Evolutionary conservation across 1,140 invertebrate genomes (phyloP), one percentile per base, ranked within the genome.

Genomic region (Trinorchestia longiramus): DNA sequence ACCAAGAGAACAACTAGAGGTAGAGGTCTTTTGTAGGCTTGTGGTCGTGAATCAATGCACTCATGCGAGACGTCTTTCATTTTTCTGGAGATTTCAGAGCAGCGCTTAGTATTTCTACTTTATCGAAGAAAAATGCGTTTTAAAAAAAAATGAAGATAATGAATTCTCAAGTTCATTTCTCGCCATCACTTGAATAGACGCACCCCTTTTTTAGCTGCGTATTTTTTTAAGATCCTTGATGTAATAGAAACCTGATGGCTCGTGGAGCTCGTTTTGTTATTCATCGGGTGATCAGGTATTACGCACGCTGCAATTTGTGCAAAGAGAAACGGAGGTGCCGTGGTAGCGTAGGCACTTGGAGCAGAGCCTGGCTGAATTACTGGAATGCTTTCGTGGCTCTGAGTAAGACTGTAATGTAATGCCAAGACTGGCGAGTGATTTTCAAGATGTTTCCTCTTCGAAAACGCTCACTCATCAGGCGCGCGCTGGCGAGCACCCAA

Each of bases 211-310:
- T 77, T 19, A 11, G 28, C 6, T 28, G 62, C 15, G 28, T 36
- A 77, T 77, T 77, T 77, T n/a, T 36, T 77, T 77, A 77, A 3
- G 28, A 28, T 36, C 1, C 62, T 77, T 77, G 62, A 77, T 91
- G 43, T 42, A 91, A 91, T 91, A 44, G 41, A 91, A 91, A 91
- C 28, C 43, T 42, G 88, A 17, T 23, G 43, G 88, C 88, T 91
- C 41, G 88, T 91, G 88, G 88, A 91, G 88, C 88, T 91, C 88
- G 88, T 91, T 91, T 91, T 43, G 88, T 91, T 91, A 91, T 91
- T 42, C 88, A 91, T 91, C 88, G 88, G 43, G 43, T 91, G 88
- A 91, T 91, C 43, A 91, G 41, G 88, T 43, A 91, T 91, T 42
- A 44, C 88, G 88, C 41, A 91, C 88, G 41, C 41, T 42, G 88